Evolutionary conservation across 2,888 invertebrate species (phyloP).

Genomic region (Gisinianus flammeolus): DNA sequence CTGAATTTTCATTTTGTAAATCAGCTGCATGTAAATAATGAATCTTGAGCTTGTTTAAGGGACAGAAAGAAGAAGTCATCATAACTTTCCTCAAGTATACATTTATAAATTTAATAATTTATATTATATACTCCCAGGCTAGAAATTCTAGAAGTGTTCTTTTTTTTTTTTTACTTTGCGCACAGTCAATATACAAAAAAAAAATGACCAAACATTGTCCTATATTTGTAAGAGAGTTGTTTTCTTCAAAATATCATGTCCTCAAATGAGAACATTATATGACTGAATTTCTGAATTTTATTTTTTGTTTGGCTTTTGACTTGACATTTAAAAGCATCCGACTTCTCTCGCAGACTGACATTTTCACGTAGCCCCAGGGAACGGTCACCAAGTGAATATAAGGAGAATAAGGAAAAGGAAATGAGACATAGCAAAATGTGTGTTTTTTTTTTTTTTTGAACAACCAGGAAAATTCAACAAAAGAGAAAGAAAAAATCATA

Average conservation of each 20-base stretch:
- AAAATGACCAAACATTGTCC: too few species aligned
- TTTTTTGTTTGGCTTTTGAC: conserved; percentile 23
- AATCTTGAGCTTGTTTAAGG: neutral
- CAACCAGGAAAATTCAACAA: neutral
- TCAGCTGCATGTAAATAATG: neutral
- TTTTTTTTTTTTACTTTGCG: too few species aligned
- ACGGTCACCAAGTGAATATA: conserved; percentile 33
- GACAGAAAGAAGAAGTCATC: neutral
- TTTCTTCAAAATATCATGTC: too few species aligned
- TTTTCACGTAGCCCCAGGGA: conserved; percentile 26
- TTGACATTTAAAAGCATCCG: too few species aligned
- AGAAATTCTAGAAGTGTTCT: too few species aligned
- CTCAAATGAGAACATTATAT: too few species aligned
- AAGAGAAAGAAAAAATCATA: neutral
- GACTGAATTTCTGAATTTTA: too few species aligned
- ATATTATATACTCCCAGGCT: neutral
- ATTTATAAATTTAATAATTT: neutral
- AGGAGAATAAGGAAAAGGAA: conserved; percentile 26
- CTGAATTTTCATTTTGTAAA: neutral
- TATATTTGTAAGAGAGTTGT: too few species aligned
- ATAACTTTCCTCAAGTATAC: neutral
- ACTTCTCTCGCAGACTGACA: too few species aligned
- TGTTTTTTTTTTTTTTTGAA: too few species aligned
- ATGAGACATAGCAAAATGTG: conserved; percentile 20
- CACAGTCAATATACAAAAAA: too few species aligned